Percentiles rank a stretch among this genome's conserved stretches.
These are phyloP conservation scores for Epirrhoe alternata DNA, from an alignment of 2,888 invertebrate genomes.

Conservation along the genomic window DNA sequence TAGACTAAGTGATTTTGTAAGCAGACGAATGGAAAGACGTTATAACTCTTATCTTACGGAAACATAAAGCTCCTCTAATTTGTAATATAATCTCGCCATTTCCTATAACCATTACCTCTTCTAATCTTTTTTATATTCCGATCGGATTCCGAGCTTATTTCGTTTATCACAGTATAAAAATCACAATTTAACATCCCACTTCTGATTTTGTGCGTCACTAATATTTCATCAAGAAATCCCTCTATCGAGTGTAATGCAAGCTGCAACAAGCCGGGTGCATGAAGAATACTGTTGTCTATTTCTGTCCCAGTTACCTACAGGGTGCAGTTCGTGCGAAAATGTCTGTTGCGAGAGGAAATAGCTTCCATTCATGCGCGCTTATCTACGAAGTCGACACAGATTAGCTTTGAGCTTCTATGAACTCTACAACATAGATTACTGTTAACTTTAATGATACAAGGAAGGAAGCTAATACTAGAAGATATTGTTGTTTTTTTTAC, in stretches of 20 bases:
- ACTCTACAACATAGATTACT: conserved; percentile 5
- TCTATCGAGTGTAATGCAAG: conserved; percentile 13
- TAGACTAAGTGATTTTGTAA: not conserved
- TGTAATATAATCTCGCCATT: not conserved
- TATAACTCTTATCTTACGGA: conserved; percentile 5
- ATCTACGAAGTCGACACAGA: conserved; percentile 37
- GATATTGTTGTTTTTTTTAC: not conserved
- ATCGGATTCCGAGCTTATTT: no score
- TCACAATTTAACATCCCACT: not conserved
- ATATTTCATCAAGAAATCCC: conserved; percentile 2
- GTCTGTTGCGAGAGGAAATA: conserved; percentile 53
- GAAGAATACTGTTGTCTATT: conserved; percentile 49
- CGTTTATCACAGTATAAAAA: no score
- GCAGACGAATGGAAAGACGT: not conserved
- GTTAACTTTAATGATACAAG: not conserved
- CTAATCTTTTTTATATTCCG: not conserved
- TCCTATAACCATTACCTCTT: not conserved
- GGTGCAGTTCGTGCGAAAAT: conserved; percentile 54
- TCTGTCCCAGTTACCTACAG: conserved; percentile 56
- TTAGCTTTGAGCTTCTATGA: conserved; percentile 15
- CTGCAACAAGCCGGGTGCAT: conserved; percentile 23
- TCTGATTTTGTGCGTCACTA: conserved; percentile 6
- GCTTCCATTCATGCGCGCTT: conserved; percentile 56
- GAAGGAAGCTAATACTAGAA: not conserved
- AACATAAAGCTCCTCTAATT: conserved; percentile 9